These are phyloP conservation scores for Dermochelys coriacea DNA, from an alignment of 2,797 vertebrate genomes.

Conservation along the genomic window DNA sequence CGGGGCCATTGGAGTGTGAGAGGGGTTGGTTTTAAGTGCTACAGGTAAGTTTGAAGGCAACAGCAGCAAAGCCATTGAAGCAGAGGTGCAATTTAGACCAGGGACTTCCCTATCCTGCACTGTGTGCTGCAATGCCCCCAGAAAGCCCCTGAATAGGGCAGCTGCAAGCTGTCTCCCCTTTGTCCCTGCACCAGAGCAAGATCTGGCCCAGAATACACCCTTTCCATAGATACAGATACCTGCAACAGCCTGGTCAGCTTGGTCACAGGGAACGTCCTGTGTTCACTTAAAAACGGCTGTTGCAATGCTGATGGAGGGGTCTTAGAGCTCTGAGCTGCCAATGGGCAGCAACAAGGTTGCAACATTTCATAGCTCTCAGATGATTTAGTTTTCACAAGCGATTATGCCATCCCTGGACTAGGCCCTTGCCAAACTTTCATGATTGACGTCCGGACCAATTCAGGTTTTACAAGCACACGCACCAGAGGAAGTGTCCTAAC, in stretches of 20 bases:
- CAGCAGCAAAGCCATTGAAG: background rate
- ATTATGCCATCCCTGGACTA: background rate
- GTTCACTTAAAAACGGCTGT: background rate
- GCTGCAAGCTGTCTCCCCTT: background rate
- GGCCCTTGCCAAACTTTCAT: background rate
- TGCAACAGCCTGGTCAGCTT: background rate
- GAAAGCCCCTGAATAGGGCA: background rate
- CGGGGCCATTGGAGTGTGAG: no score
- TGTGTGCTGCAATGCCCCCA: no score
- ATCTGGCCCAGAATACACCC: background rate
- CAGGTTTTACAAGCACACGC: background rate
- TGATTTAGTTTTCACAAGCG: background rate
- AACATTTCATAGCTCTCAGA: background rate
- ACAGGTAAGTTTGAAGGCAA: no score
- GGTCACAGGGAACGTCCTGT: background rate
- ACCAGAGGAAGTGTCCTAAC: background rate
- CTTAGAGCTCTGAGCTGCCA: background rate
- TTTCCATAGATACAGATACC: background rate
- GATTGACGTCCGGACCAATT: background rate
- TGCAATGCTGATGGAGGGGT: background rate
- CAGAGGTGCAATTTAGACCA: background rate
- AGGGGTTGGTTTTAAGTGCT: no score
- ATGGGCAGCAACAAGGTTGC: accelerated
- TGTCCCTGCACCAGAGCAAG: background rate
- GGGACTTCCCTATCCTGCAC: accelerated